phyloP scores from a whole-genome alignment of 2,113 vertebrate genomes.

The Mixornis gularis region DNA sequence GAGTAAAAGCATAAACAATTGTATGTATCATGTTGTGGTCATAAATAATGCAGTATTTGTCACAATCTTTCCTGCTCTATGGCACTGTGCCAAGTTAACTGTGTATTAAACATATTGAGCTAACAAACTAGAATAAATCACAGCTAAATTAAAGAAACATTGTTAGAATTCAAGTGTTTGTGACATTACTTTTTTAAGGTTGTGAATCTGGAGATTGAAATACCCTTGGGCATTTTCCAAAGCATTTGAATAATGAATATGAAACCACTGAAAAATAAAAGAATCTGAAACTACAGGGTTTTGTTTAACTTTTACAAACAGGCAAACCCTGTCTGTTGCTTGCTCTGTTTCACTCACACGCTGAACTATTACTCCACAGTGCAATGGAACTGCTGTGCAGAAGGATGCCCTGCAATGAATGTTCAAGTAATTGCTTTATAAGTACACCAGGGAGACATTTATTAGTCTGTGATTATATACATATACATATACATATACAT shows the following conservation, averaged over 20 bases:
- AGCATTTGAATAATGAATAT: not conserved
- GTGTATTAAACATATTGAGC: not conserved
- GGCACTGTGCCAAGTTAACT: not conserved
- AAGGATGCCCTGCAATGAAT: not conserved
- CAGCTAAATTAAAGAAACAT: not conserved
- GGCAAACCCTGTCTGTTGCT: not conserved
- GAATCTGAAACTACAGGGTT: not conserved
- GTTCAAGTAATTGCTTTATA: constrained; percentile 1
- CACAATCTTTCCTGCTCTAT: not conserved
- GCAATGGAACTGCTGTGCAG: not conserved
- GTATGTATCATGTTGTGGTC: not conserved
- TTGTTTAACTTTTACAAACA: not conserved
- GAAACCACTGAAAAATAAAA: not conserved
- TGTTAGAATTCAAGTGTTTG: not conserved
- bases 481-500: not conserved
- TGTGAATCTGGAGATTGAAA: not conserved
- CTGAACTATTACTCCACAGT: not conserved
- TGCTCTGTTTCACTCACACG: not conserved
- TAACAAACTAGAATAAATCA: not conserved
- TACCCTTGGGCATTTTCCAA: not conserved
- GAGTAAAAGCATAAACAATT: not conserved
- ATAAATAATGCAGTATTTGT: not conserved
- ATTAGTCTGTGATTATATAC: not conserved
- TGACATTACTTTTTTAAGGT: not conserved
- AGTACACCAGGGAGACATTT: constrained; percentile 23